Conservation (phyloP, 1,140 invertebrate genomes). For the Carcinoscorpius rotundicauda region DNA sequence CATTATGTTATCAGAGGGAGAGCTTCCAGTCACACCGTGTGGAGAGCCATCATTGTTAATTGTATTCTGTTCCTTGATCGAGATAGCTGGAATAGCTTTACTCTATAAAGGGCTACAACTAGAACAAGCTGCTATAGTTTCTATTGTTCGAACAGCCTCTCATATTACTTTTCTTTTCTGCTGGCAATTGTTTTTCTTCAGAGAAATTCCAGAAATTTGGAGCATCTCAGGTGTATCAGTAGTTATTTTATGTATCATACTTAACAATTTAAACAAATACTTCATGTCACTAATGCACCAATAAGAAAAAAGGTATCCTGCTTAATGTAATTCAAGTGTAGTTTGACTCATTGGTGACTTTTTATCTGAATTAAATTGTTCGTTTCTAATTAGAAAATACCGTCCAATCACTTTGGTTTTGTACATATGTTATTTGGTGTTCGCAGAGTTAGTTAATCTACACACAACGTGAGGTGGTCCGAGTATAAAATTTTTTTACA, state of each 20-base stretch:
- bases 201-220: constrained; percentile 64
- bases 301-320: constrained; percentile 4
- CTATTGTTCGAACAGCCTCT: constrained; percentile 63
- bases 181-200: constrained; percentile 53
- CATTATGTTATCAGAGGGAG: constrained; percentile 59
- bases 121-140: constrained; percentile 76
- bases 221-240: constrained; percentile 65
- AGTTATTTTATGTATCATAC: constrained; percentile 64
- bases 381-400: too few species aligned
- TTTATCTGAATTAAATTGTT: too few species aligned
- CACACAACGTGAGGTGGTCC: too few species aligned
- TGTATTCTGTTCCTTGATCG: constrained; percentile 65
- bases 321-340: too few species aligned
- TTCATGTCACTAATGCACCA: constrained; percentile 43
- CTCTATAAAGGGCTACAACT: constrained; percentile 69
- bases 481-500: too few species aligned
- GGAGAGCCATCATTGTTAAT: constrained; percentile 62
- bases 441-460: too few species aligned
- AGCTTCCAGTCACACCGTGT: constrained; percentile 64
- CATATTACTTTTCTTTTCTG: constrained; percentile 84
- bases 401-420: too few species aligned
- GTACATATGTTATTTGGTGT: too few species aligned
- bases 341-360: too few species aligned
- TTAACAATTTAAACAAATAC: constrained; percentile 66
- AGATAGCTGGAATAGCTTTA: constrained; percentile 74